Evolutionary conservation across 1,140 invertebrate species (phyloP).

Genomic region (Vanessa tameamea): DNA sequence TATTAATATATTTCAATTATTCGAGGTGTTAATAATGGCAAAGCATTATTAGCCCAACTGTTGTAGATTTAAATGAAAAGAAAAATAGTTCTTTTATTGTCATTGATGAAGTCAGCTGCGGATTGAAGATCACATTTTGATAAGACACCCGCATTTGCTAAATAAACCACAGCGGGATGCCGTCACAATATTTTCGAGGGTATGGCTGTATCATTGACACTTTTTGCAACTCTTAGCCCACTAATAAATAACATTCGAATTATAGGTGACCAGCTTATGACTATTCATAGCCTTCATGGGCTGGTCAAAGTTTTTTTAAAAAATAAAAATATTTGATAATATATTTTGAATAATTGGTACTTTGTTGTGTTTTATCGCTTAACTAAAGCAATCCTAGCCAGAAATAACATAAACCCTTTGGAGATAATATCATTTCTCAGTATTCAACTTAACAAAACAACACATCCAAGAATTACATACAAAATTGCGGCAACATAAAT

Average conservation of each 20-base stretch:
- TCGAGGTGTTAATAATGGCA: conserved; percentile 8
- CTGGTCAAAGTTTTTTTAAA: background rate
- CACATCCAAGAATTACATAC: background rate
- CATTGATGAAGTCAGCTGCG: conserved; percentile 59
- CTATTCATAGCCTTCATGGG: too few species aligned
- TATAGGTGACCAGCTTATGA: background rate
- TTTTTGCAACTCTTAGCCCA: conserved; percentile 47
- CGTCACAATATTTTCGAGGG: conserved; percentile 79
- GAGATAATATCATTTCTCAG: conserved; percentile 16
- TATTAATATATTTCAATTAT: background rate
- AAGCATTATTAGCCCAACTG: conserved; percentile 38
- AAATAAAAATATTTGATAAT: too few species aligned
- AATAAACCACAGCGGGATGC: conserved; percentile 72
- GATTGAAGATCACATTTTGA: conserved; percentile 63
- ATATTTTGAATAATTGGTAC: background rate
- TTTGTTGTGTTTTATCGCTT: background rate
- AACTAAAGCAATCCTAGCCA: conserved; percentile 16
- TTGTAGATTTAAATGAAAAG: conserved; percentile 35
- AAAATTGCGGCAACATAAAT: conserved; percentile 9
- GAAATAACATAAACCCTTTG: conserved; percentile 29
- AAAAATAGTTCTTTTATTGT: conserved; percentile 49
- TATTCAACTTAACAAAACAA: conserved; percentile 7
- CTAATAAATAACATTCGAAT: conserved; percentile 30
- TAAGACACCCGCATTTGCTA: conserved; percentile 77
- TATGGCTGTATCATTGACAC: conserved; percentile 55